Conservation (phyloP, 2,113 vertebrate genomes). For the crab-eating macaque (Macaca fascicularis) region T2T-MFA8v1.1 NC_088380.1:176330001-176330500, state of each 20-base stretch:
- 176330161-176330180: background rate
- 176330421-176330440: background rate
- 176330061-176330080: background rate
- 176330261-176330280: background rate
- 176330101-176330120: background rate
- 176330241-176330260: conserved; percentile 18
- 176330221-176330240: background rate
- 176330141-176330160: background rate
- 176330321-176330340: background rate
- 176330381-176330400: background rate
- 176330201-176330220: background rate
- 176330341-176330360: background rate
- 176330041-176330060: background rate
- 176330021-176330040: background rate
- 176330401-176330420: background rate
- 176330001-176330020: background rate
- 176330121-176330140: background rate
- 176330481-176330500: background rate
- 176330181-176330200: background rate
- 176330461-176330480: conserved; percentile 19
- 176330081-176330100: background rate
- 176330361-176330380: background rate
- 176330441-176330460: background rate
- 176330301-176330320: background rate
- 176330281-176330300: background rate